Conservation (phyloP, 2,113 vertebrate species). For the Rallus limicola region DNA sequence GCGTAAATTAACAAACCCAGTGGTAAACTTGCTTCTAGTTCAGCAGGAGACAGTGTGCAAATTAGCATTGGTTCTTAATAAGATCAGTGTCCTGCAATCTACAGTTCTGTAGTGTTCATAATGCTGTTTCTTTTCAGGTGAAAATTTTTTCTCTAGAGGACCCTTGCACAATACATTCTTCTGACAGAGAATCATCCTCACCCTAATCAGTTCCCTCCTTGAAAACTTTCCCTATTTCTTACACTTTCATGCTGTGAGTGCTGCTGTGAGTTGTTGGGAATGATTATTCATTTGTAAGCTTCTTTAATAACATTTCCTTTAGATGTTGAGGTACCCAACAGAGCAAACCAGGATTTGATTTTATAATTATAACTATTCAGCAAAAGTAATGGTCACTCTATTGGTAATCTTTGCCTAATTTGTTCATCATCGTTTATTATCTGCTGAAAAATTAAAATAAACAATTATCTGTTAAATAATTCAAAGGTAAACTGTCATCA, state of each 20-base stretch:
- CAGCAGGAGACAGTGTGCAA: slow-evolving; percentile 91
- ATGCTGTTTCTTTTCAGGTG: slow-evolving; percentile 87
- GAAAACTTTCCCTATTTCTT: slow-evolving; percentile 86
- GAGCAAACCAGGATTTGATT: slow-evolving; percentile 83
- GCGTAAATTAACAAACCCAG: slow-evolving; percentile 98
- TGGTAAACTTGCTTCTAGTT: slow-evolving; percentile 96
- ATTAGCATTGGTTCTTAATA: slow-evolving; percentile 98
- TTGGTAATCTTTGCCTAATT: slow-evolving; percentile 54
- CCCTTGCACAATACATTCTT: slow-evolving; percentile 82
- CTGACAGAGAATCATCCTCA: slow-evolving; percentile 86
- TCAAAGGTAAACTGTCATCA: background rate
- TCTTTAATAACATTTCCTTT: slow-evolving; percentile 93
- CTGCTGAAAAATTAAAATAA: slow-evolving; percentile 43
- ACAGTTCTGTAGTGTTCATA: slow-evolving; percentile 79
- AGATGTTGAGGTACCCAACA: slow-evolving; percentile 80
- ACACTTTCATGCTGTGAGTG: slow-evolving; percentile 84
- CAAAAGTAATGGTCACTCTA: slow-evolving; percentile 73
- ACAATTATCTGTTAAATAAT: background rate
- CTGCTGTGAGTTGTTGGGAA: slow-evolving; percentile 88
- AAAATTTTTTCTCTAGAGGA: slow-evolving; percentile 92
- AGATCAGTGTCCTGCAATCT: slow-evolving; percentile 84
- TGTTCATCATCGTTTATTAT: slow-evolving; percentile 33
- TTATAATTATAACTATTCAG: slow-evolving; percentile 83
- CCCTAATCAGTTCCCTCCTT: slow-evolving; percentile 90
- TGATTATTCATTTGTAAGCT: slow-evolving; percentile 91